Base-by-base conservation (phyloP, 2,797 vertebrate genomes). In the Arremon brunneinucha region DNA sequence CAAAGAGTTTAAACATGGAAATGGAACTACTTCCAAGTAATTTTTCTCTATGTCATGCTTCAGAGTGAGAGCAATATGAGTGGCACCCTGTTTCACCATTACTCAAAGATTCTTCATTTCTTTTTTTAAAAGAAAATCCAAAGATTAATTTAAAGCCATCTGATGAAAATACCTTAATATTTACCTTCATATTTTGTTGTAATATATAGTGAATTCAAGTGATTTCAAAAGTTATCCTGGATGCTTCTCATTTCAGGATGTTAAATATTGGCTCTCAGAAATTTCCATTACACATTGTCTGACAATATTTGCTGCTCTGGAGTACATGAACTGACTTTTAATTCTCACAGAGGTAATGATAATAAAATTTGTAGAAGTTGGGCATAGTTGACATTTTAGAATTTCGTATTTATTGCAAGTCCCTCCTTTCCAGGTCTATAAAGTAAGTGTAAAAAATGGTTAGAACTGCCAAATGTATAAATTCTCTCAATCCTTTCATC, bases 251-350 rank as follows among this genome's bases (percentile, higher is more conserved):
- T 93, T 95, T 92, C 72, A 62, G 83, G 82, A 64, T 30, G 69
- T 84, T 74, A 87, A 94, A 93, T 93, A 96, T 71, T 95, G 75
- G 80, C 75, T 96, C 43, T 87, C 78, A 62, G 1, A 82, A 64
- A 91, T 90, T 93, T 52, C 69, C 87, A 93, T 93, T 92, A 89
- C 32, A 37, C 64, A 14, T 26, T 37, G 50, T 79, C 76, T 81
- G 81, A 89, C 82, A 85, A n/a, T 83, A 91, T 93, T 92, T 96
- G 83, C 92, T 80, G 81, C 88, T 84, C 71, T 41, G 41, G n/a
- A 74, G 18, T 43, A 84, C 68, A 41, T 9, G 53, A 89, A 77
- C 53, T 34, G 86, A 90, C 83, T 94, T 83, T 63, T 55, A 88
- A 89, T 86, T 89, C 76, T 62, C 50, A 62, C 11, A 62, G 83